These are phyloP conservation scores for Alentia gelatinosa DNA, from an alignment of 2,888 invertebrate species.

Conservation along the genomic window DNA sequence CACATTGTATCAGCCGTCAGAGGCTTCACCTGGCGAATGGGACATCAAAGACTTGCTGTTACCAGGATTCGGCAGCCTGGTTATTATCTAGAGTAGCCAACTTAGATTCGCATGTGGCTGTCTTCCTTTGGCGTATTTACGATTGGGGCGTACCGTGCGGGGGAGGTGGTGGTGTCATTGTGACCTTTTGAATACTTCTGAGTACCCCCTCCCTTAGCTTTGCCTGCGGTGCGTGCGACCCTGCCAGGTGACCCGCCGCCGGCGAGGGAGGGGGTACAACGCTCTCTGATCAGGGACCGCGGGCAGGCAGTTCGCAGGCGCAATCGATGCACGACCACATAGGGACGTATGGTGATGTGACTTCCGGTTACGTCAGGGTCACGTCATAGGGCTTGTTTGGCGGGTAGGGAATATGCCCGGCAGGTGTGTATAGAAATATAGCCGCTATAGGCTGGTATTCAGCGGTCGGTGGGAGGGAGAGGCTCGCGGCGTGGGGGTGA, in stretches of 20 bases:
- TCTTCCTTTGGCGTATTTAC: neutral
- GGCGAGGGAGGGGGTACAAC: neutral
- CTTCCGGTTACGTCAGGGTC: conserved; percentile 13
- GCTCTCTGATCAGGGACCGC: neutral
- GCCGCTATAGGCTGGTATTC: no score
- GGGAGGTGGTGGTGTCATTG: neutral
- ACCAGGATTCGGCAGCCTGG: neutral
- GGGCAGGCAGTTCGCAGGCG: neutral
- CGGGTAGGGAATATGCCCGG: neutral
- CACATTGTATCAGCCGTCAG: neutral
- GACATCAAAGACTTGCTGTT: neutral
- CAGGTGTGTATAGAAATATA: conserved; percentile 7
- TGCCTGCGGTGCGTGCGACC: neutral
- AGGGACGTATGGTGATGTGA: conserved; percentile 9
- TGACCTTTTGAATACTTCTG: conserved; percentile 8
- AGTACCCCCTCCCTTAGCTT: neutral
- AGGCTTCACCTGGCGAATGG: neutral
- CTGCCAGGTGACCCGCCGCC: neutral
- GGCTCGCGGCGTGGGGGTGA: neutral
- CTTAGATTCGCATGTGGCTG: neutral
- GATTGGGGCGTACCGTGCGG: neutral
- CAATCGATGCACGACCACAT: neutral
- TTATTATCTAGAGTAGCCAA: neutral
- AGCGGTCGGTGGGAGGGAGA: neutral
- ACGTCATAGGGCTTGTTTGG: neutral